Evolutionary conservation across 1,140 invertebrate genomes (phyloP).

Genomic region (Coenobita brevimanus): DNA sequence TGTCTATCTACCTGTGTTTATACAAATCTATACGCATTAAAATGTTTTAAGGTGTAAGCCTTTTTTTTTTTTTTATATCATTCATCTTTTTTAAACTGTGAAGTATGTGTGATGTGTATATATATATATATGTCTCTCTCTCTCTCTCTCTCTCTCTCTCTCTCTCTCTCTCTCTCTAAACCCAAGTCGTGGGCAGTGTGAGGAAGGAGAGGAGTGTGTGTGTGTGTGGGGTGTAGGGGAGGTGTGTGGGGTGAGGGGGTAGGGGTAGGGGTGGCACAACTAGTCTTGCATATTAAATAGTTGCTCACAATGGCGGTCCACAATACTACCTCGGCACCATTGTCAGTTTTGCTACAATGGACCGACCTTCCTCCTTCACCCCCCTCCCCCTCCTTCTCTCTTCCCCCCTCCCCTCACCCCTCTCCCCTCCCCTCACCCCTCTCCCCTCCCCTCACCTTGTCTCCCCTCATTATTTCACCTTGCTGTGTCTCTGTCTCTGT

Average conservation of each 20-base stretch:
- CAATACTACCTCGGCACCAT: constrained; percentile 23
- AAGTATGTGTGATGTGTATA: too few relatives aligned
- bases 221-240: not conserved
- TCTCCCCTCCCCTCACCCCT: not conserved
- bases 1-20: too few relatives aligned
- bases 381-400: not conserved
- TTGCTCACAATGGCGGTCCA: constrained; percentile 8
- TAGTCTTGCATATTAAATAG: constrained; percentile 52
- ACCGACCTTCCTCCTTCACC: constrained; percentile 35
- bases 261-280: constrained; percentile 35
- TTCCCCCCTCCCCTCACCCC: not conserved
- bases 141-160: too few relatives aligned
- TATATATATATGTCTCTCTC: too few relatives aligned
- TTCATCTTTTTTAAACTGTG: too few relatives aligned
- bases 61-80: too few relatives aligned
- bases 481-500: too few relatives aligned
- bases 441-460: not conserved
- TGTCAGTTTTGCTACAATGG: constrained; percentile 45
- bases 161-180: too few relatives aligned
- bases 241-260: not conserved
- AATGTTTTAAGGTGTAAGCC: too few relatives aligned
- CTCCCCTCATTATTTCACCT: not conserved
- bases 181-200: not conserved
- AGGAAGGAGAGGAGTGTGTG: not conserved
- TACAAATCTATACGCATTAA: too few relatives aligned